Evolutionary conservation across 2,797 vertebrate species (phyloP).

Genomic region (Chaetophractus vellerosus): DNA sequence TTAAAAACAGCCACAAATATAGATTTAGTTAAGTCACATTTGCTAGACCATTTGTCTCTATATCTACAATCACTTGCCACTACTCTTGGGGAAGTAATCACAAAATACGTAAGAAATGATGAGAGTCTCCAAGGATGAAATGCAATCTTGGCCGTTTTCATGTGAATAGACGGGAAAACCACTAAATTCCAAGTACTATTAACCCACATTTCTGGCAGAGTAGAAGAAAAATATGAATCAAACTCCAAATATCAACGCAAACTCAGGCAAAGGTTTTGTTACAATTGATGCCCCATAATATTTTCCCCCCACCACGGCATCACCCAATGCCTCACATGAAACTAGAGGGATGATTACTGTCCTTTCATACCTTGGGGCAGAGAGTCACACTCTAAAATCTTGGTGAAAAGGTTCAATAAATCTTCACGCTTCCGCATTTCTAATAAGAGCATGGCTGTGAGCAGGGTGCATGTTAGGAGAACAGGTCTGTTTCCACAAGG

Average conservation of each 20-base stretch:
- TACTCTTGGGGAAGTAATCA: neutral
- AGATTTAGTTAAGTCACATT: neutral
- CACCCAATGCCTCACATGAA: slow-evolving; percentile 55
- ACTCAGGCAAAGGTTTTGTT: neutral
- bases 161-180: neutral
- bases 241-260: neutral
- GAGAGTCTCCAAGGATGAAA: neutral
- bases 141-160: neutral
- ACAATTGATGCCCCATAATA: neutral
- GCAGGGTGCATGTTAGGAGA: slow-evolving; percentile 18
- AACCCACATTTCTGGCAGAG: neutral
- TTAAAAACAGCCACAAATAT: neutral
- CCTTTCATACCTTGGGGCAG: slow-evolving; percentile 38
- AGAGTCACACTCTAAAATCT: slow-evolving; percentile 60
- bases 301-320: neutral
- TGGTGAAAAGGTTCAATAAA: slow-evolving; percentile 66
- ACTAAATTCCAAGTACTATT: neutral
- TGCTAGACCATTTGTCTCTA: neutral
- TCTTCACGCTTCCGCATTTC: slow-evolving; percentile 62
- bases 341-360: slow-evolving; percentile 57
- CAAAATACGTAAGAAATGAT: neutral
- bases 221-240: slow-evolving; percentile 13
- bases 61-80: neutral
- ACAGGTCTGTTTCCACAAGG: slow-evolving; percentile 59
- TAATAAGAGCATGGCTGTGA: neutral